Percentiles rank a stretch among this genome's conserved stretches.
These are phyloP conservation scores for Drosophila oshimai DNA, from an alignment of 1,140 invertebrate genomes.

Conservation along the genomic window DNA sequence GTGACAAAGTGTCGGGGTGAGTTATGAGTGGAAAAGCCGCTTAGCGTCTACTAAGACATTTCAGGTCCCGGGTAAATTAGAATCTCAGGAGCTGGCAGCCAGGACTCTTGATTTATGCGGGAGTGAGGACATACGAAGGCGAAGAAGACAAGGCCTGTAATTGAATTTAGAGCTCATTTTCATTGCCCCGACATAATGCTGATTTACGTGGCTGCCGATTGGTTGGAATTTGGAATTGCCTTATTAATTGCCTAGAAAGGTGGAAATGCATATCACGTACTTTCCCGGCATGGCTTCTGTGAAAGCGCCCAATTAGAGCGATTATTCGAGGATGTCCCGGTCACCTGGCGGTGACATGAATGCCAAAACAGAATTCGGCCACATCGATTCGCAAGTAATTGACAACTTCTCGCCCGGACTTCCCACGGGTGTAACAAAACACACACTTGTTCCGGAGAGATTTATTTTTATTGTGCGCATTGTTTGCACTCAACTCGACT, in stretches of 20 bases:
- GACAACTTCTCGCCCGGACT: conserved; percentile 60
- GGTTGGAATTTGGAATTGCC: conserved; percentile 41
- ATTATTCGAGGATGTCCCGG: conserved; percentile 47
- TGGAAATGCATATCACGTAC: conserved; percentile 71
- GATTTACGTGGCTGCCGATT: conserved; percentile 69
- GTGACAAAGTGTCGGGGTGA: conserved; percentile 63
- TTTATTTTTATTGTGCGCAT: conserved; percentile 80
- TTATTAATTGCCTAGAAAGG: conserved; percentile 62
- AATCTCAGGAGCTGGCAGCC: conserved; percentile 8
- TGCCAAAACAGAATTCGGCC: conserved; percentile 42
- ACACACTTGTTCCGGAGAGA: conserved; percentile 48
- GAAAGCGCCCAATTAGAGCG: conserved; percentile 67
- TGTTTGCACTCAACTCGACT: conserved; percentile 68
- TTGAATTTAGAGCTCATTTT: conserved; percentile 80
- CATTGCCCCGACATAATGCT: conserved; percentile 73
- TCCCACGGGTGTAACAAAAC: conserved; percentile 77
- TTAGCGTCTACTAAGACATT: conserved; percentile 71
- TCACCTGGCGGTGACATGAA: conserved; percentile 72
- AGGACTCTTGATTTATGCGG: conserved; percentile 62
- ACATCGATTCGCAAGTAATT: conserved; percentile 65
- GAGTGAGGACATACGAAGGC: conserved; percentile 6
- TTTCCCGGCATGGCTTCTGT: conserved; percentile 32
- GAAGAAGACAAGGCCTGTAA: conserved; percentile 52
- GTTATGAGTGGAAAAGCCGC: conserved; percentile 71
- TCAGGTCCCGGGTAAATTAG: conserved; percentile 54